Conservation (phyloP, 2,888 invertebrate species). For the Eupithecia subfuscata region DNA sequence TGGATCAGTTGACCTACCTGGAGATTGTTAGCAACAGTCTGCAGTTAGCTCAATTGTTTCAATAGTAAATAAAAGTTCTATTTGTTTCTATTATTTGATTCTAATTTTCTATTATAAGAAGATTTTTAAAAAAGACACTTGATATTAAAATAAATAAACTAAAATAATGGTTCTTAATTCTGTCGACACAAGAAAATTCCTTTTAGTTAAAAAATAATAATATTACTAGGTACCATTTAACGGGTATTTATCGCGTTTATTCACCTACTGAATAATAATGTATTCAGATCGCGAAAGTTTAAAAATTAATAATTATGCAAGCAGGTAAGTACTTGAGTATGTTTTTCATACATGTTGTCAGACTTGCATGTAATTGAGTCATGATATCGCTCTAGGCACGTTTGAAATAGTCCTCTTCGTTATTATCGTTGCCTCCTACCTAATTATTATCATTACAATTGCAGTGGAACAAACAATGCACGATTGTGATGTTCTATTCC, state of each 20-base stretch:
- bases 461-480: constrained; percentile 31
- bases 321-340: not conserved
- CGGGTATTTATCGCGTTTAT: too few relatives aligned
- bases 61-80: too few relatives aligned
- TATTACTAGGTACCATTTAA: not conserved
- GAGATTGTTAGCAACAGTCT: too few relatives aligned
- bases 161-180: not conserved
- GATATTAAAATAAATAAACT: not conserved
- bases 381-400: constrained; percentile 16
- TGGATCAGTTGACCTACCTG: too few relatives aligned
- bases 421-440: constrained; percentile 11
- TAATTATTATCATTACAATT: constrained; percentile 25
- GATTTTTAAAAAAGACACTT: too few relatives aligned
- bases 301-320: too few relatives aligned
- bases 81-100: too few relatives aligned
- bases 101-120: too few relatives aligned
- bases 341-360: not conserved
- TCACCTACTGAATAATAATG: too few relatives aligned
- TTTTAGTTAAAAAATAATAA: not conserved
- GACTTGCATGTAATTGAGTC: constrained; percentile 5
- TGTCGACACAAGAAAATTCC: not conserved
- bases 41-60: too few relatives aligned
- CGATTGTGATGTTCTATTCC: constrained; percentile 31
- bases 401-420: constrained; percentile 8
- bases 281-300: too few relatives aligned